These are phyloP conservation scores for Dicyrtoma fusca DNA, from an alignment of 2,888 invertebrate species.

Conservation along the genomic window DNA sequence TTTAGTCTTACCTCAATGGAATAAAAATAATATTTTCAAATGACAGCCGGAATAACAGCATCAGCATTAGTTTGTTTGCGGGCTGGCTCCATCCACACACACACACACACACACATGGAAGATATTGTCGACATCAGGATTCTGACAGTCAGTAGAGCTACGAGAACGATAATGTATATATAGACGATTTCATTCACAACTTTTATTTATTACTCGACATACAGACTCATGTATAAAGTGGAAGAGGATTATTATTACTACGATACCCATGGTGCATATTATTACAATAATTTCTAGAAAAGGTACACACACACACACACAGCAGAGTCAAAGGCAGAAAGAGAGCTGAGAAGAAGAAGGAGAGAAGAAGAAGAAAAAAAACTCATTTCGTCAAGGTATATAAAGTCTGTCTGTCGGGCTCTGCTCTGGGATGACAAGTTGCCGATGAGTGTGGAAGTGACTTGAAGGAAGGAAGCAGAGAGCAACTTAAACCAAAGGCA, in stretches of 20 bases:
- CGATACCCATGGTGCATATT: conserved; percentile 31
- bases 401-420: conserved; percentile 27
- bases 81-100: too few relatives aligned
- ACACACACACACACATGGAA: too few relatives aligned
- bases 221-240: background rate
- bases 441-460: conserved; percentile 34
- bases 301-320: conserved; percentile 4
- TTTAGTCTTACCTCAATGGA: too few relatives aligned
- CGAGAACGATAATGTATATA: conserved; percentile 26
- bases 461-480: conserved; percentile 33
- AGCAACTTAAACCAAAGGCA: background rate
- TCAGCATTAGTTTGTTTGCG: too few relatives aligned
- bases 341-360: conserved; percentile 2
- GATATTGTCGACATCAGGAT: too few relatives aligned
- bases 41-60: too few relatives aligned
- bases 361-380: conserved; percentile 27
- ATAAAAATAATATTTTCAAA: too few relatives aligned
- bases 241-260: conserved; percentile 22
- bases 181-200: conserved; percentile 29
- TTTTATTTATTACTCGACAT: conserved; percentile 34
- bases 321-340: conserved; percentile 5
- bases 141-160: background rate
- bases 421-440: conserved; percentile 31
- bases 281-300: conserved; percentile 34
- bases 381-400: conserved; percentile 37